Percentiles rank a stretch among this genome's conserved stretches.
Conservation (phyloP, 2,797 vertebrate species). For the Sebastes iracundus region DNA sequence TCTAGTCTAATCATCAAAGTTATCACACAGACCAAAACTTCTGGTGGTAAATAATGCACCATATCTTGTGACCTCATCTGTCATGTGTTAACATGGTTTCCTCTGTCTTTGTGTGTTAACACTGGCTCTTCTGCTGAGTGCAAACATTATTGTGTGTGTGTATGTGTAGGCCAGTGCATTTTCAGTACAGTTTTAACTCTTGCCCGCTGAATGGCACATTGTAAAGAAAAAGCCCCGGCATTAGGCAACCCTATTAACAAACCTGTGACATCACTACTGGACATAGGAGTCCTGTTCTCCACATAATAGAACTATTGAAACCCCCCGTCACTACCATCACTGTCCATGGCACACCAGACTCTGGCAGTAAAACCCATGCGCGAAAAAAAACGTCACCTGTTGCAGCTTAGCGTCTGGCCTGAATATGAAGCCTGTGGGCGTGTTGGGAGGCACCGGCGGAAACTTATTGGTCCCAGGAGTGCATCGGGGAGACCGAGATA, state of each 20-base stretch:
- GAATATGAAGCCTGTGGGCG: conserved; percentile 65
- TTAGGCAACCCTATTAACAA: conserved; percentile 66
- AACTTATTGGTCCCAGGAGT: conserved; percentile 50
- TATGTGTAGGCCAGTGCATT: neutral
- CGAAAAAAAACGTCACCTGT: conserved; percentile 75
- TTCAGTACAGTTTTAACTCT: conserved; percentile 49
- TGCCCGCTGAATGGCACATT: conserved; percentile 73
- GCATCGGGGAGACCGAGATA: conserved; percentile 12
- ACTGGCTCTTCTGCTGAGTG: conserved; percentile 40
- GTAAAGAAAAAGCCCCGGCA: conserved; percentile 63
- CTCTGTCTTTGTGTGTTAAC: conserved; percentile 1
- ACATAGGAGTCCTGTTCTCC: conserved; percentile 77
- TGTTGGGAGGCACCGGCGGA: conserved; percentile 35
- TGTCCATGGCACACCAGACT: conserved; percentile 56
- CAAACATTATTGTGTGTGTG: conserved; percentile 55
- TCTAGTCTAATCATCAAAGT: neutral
- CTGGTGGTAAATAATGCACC: neutral
- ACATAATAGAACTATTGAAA: conserved; percentile 80
- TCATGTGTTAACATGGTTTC: neutral
- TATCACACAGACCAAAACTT: neutral
- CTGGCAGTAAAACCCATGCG: conserved; percentile 59
- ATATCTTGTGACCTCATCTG: neutral
- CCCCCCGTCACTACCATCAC: conserved; percentile 53
- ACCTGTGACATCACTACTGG: conserved; percentile 78
- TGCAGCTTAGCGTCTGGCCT: conserved; percentile 75